Conservation (phyloP, 2,888 invertebrate species). For the Sphaerolaimus hirsutus region DNA sequence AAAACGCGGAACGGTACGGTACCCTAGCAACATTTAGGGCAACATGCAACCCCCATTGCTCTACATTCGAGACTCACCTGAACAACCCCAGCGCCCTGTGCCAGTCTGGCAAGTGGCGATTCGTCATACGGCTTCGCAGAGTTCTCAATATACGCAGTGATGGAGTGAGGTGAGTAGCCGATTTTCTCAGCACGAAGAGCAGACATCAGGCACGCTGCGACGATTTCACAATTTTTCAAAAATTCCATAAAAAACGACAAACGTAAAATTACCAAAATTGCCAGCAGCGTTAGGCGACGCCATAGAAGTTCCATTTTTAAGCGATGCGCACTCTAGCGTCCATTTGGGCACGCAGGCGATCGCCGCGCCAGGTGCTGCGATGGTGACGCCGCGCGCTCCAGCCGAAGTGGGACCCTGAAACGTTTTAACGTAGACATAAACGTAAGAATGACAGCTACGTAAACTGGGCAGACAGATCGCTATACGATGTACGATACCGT, state of each 20-base stretch:
- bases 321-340: constrained; percentile 48
- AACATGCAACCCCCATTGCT: no score
- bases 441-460: no score
- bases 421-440: no score
- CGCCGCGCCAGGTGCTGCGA: constrained; percentile 82
- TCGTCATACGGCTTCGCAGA: constrained; percentile 37
- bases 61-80: no score
- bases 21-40: no score
- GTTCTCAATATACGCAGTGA: constrained; percentile 67
- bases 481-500: no score
- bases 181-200: constrained; percentile 49
- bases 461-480: no score
- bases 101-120: no score
- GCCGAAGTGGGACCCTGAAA: no score
- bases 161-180: constrained; percentile 69
- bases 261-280: constrained; percentile 41
- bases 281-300: constrained; percentile 87
- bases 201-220: constrained; percentile 46
- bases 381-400: constrained; percentile 60
- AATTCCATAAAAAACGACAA: neutral
- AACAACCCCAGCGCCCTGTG: no score
- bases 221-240: neutral
- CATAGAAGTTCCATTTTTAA: constrained; percentile 88
- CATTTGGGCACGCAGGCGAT: constrained; percentile 75
- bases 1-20: no score